Base-by-base conservation (phyloP, 1,140 invertebrate species). In the Heliconius hermathena region DNA sequence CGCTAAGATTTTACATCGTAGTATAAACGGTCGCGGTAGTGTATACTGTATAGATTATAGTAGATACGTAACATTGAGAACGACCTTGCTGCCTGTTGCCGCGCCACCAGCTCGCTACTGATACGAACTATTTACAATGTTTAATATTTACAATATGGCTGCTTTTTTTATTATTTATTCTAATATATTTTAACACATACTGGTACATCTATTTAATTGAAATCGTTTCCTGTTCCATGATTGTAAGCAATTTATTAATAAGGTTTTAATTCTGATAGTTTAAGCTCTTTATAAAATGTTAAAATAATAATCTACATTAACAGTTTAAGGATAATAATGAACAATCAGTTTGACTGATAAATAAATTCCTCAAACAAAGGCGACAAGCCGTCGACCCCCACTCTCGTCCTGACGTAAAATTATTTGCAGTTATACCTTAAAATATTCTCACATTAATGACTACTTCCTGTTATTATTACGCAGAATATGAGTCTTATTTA, bases 81-180 rank as follows among this genome's bases (percentile, higher is more conserved):
- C 90, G 91, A 93, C 92, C 91, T 94, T 93, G 90, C 79, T 73
- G 89, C 83, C 80, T 88, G 88, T 91, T 92, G 89, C 88, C 84
- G 84, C 71, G 82, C 83, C 70, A 60, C 81, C 72, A 74, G 54
- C 49, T 75, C 60, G 52, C 71, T 81, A 78, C 80, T 78, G 66
- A 72, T 80, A 80, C 78, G 36, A 71, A 77, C 72, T 77, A 81
- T 70, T 77, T 81, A 81, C 75, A 70, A 81, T 77, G 60, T 18
- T 74, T 74, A 77, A 81, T 81, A 80, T 76, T 80, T 57, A 75
- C 60, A 54, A 77, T 79, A 54, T 71, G 46, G 71, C 66, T 29
- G 49, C 26, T 41, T 75, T 72, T 46, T 72, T 72, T 46, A 60
- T 57, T 66, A 38, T 76, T 76, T 66, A 80, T 72, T 72, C 36